Evolutionary conservation across 2,113 vertebrate species (phyloP).

Genomic region (Euleptes europaea): DNA sequence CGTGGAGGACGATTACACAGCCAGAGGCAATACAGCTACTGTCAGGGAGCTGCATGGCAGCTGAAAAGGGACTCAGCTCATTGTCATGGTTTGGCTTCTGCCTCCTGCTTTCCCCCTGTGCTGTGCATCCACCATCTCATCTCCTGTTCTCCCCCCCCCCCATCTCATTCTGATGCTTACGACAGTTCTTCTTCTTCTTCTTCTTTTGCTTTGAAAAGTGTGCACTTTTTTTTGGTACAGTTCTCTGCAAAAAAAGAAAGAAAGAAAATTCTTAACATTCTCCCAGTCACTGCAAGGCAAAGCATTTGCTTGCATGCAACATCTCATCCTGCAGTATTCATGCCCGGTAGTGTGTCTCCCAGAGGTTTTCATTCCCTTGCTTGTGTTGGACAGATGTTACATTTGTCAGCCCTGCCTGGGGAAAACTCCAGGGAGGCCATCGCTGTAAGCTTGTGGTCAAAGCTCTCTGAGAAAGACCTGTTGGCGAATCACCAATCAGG

Average conservation of each 20-base stretch:
- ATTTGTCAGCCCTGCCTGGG: background rate
- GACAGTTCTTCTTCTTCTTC: background rate
- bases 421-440: background rate
- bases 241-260: background rate
- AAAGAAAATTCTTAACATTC: background rate
- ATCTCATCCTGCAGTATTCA: background rate
- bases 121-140: background rate
- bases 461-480: too few relatives aligned
- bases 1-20: background rate
- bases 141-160: background rate
- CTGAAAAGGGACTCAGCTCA: background rate
- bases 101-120: background rate
- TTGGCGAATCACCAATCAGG: background rate
- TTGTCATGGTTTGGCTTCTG: background rate
- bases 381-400: background rate
- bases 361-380: background rate
- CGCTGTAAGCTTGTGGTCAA: background rate
- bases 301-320: background rate
- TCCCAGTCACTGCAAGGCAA: background rate
- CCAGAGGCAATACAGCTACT: background rate
- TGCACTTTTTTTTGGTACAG: constrained; percentile 16
- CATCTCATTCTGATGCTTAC: background rate
- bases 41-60: background rate
- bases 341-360: background rate
- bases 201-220: constrained; percentile 59